Evolutionary conservation across 2,797 vertebrate genomes (phyloP).

Genomic region (Gallinago solitaria): DNA sequence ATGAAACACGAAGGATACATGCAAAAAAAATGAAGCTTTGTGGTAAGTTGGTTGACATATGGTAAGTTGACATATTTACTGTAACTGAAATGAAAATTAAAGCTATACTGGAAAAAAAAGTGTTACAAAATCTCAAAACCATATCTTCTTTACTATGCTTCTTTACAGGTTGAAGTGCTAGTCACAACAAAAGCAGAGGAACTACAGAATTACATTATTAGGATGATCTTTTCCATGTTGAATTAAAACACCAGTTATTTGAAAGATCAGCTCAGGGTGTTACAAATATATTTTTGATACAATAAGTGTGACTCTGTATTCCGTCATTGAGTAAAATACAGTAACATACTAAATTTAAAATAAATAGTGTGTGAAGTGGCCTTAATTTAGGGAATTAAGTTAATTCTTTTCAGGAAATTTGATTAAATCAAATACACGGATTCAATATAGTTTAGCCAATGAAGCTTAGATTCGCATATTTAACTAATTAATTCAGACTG

Average conservation of each 20-base stretch:
- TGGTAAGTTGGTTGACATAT: not conserved
- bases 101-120: not conserved
- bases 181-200: not conserved
- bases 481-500: not conserved
- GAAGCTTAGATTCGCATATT: not conserved
- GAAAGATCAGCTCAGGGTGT: not conserved
- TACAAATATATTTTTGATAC: not conserved
- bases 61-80: not conserved
- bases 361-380: constrained; percentile 22
- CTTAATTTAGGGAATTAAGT: constrained; percentile 38
- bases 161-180: not conserved
- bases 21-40: not conserved
- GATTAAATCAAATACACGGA: not conserved
- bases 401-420: not conserved
- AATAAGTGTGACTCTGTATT: not conserved
- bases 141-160: not conserved
- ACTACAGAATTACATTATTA: not conserved
- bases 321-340: not conserved
- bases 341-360: not conserved
- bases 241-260: not conserved
- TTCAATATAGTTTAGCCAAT: not conserved
- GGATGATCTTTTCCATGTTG: not conserved
- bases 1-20: not conserved
- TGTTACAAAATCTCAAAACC: not conserved
- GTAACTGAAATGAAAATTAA: not conserved